A percentile compares a stretch with the other conserved stretches of the same genome.
These are phyloP conservation scores for Drosophila kepulauana DNA, from an alignment of 1,140 invertebrate species.

Conservation along the genomic window DNA sequence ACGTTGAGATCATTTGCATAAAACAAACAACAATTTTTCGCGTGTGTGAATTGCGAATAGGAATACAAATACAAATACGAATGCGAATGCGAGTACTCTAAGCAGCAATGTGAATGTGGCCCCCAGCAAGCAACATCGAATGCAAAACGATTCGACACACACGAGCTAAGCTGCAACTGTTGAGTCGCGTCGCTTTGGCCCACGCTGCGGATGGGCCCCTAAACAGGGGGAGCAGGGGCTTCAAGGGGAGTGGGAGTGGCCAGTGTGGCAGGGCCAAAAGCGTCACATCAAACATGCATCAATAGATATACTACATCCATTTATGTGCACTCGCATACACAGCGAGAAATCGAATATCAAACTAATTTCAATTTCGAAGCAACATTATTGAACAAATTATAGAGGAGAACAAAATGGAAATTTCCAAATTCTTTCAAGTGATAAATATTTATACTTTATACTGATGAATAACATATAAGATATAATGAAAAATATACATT, in stretches of 20 bases:
- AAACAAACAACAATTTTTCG: conserved; percentile 80
- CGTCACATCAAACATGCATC: conserved; percentile 82
- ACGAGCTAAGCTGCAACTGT: conserved; percentile 29
- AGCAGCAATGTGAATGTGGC: conserved; percentile 56
- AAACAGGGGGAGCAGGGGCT: not conserved
- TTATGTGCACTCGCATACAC: conserved; percentile 10
- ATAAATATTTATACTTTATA: too few relatives aligned
- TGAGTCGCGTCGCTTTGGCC: conserved; percentile 17
- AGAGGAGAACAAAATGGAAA: too few relatives aligned
- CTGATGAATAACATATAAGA: too few relatives aligned
- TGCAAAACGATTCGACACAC: conserved; percentile 71
- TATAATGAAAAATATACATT: too few relatives aligned
- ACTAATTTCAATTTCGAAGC: too few relatives aligned
- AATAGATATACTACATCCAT: conserved; percentile 62
- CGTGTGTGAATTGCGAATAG: conserved; percentile 47
- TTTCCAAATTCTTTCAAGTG: too few relatives aligned
- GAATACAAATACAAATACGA: not conserved
- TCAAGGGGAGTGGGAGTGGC: not conserved
- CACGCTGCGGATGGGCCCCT: conserved; percentile 25
- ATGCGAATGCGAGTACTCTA: conserved; percentile 34
- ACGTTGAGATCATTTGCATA: conserved; percentile 75
- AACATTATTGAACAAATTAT: too few relatives aligned
- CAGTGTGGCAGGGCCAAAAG: conserved; percentile 49
- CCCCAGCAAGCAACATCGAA: conserved; percentile 57
- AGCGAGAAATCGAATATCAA: too few relatives aligned